Evolutionary conservation across 2,888 invertebrate genomes (phyloP).

Genomic region (Phytoseiulus persimilis): DNA sequence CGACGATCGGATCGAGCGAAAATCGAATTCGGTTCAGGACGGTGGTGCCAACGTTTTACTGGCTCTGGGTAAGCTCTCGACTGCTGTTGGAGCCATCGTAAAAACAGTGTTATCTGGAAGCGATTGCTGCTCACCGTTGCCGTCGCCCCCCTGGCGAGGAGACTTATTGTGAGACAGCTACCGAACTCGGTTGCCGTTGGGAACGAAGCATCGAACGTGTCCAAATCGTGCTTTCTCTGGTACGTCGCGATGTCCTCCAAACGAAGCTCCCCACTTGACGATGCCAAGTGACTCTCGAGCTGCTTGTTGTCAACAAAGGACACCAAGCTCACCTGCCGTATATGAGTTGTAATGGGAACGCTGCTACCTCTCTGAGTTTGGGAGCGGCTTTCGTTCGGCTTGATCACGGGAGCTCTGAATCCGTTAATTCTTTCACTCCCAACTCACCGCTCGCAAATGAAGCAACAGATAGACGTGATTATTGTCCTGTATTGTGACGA

Average conservation of each 20-base stretch:
- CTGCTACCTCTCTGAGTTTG: background rate
- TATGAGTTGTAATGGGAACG: background rate
- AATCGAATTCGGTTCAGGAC: no score
- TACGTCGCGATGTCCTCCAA: conserved; percentile 14
- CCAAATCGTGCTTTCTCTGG: conserved; percentile 23
- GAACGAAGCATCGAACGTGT: conserved; percentile 1
- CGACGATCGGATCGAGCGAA: no score
- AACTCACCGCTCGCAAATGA: conserved; percentile 8
- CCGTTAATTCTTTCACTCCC: no score
- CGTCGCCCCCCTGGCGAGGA: background rate
- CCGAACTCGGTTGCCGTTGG: conserved; percentile 25
- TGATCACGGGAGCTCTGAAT: no score
- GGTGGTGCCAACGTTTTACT: no score
- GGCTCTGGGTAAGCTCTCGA: background rate
- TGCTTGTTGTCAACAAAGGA: conserved; percentile 27
- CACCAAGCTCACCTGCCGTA: background rate
- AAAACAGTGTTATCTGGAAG: background rate
- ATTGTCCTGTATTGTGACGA: conserved; percentile 6
- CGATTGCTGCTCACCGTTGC: conserved; percentile 15
- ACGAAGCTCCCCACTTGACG: conserved; percentile 18
- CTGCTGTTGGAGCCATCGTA: background rate
- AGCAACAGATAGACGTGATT: conserved; percentile 26
- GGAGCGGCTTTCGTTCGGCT: no score
- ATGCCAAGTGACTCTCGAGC: conserved; percentile 7
- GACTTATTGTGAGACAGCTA: conserved; percentile 7